These are phyloP conservation scores for Rousettus leschenaultii DNA, from an alignment of 2,113 vertebrate genomes.

Conservation along the genomic window DNA sequence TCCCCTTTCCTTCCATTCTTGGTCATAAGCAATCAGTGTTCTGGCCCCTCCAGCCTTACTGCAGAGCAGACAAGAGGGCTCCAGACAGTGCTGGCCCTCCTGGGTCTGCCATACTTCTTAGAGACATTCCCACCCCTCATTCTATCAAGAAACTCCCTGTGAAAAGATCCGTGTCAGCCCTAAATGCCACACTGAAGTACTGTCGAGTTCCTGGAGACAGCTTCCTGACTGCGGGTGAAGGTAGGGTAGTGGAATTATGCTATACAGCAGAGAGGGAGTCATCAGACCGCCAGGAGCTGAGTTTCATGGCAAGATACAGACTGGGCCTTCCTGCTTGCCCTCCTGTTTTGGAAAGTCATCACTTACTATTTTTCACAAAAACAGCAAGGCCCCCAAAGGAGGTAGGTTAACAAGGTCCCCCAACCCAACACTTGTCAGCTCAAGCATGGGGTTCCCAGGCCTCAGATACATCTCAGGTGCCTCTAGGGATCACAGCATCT, in stretches of 20 bases:
- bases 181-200: not conserved
- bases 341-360: constrained; percentile 11
- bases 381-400: not conserved
- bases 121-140: not conserved
- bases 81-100: not conserved
- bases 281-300: not conserved
- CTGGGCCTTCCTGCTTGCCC: not conserved
- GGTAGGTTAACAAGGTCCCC: not conserved
- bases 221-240: not conserved
- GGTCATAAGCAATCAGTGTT: not conserved
- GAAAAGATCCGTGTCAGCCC: not conserved
- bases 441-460: not conserved
- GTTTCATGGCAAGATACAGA: not conserved
- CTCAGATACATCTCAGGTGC: not conserved
- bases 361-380: constrained; percentile 16
- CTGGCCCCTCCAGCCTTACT: not conserved
- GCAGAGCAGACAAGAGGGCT: not conserved
- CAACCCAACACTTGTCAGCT: not conserved
- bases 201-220: not conserved
- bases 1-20: not conserved
- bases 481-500: not conserved
- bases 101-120: not conserved
- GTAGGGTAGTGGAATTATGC: not conserved
- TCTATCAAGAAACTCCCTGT: not conserved
- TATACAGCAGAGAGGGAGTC: not conserved